Percentiles rank a stretch among this genome's conserved stretches.
These are phyloP conservation scores for Polia nebulosa DNA, from an alignment of 2,888 invertebrate species.

Conservation along the genomic window DNA sequence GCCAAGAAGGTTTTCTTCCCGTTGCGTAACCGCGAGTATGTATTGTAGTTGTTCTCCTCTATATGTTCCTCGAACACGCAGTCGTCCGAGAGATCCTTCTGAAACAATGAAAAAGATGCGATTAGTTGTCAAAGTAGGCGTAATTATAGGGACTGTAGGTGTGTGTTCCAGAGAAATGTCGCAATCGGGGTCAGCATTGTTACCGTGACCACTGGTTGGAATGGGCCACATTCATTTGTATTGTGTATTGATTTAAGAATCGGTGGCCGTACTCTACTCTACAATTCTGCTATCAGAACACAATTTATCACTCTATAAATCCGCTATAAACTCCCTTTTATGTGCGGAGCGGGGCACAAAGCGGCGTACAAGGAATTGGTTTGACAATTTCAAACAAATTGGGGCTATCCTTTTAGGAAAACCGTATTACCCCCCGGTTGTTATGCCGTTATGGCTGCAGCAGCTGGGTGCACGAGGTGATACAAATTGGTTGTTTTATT, in stretches of 20 bases:
- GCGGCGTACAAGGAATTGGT: constrained; percentile 70
- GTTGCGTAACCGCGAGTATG: constrained; percentile 94
- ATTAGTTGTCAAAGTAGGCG: constrained; percentile 67
- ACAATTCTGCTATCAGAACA: constrained; percentile 61
- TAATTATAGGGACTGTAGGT: constrained; percentile 18
- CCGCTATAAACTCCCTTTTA: constrained; percentile 66
- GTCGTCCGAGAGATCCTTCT: constrained; percentile 96
- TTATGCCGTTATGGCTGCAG: constrained; percentile 73
- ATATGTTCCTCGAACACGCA: constrained; percentile 97
- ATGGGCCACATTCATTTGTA: constrained; percentile 45
- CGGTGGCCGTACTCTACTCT: constrained; percentile 23
- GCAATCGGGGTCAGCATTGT: constrained; percentile 37
- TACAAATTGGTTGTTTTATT: constrained; percentile 79
- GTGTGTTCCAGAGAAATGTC: constrained; percentile 10
- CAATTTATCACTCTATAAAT: constrained; percentile 68
- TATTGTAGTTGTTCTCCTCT: constrained; percentile 96
- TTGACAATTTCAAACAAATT: constrained; percentile 78
- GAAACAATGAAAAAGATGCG: constrained; percentile 91
- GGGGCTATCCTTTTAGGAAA: constrained; percentile 78
- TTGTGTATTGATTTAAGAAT: constrained; percentile 52
- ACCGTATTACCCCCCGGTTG: constrained; percentile 72
- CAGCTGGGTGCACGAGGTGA: constrained; percentile 67
- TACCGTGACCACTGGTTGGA: constrained; percentile 29
- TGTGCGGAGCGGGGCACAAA: constrained; percentile 63
- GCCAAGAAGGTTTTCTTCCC: constrained; percentile 94